phyloP scores from a whole-genome alignment of 2,888 invertebrate genomes.

The Hermaeophaga mercurialis region DNA sequence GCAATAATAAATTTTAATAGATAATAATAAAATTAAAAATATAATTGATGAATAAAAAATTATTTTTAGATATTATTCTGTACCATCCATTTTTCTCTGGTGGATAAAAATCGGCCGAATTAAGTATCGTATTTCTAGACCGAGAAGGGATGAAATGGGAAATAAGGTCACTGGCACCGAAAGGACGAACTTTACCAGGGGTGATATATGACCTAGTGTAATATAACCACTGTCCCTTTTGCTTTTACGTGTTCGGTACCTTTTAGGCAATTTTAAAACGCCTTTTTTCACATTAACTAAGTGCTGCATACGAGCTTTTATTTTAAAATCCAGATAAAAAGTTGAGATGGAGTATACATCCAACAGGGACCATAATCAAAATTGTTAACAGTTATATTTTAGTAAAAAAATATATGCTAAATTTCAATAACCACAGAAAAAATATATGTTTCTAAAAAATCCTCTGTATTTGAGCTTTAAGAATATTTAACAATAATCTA shows the following conservation, averaged over 20 bases:
- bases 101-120: background rate
- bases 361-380: too few species aligned
- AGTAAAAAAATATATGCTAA: too few species aligned
- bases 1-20: too few species aligned
- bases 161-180: constrained; percentile 37
- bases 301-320: constrained; percentile 8
- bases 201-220: constrained; percentile 43
- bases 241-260: constrained; percentile 26
- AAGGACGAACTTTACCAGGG: constrained; percentile 44
- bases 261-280: constrained; percentile 11
- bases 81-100: too few species aligned
- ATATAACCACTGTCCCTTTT: constrained; percentile 33
- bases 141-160: constrained; percentile 9
- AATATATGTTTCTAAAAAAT: too few species aligned
- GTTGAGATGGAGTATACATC: background rate
- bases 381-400: too few species aligned
- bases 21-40: too few species aligned
- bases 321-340: constrained; percentile 7
- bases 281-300: constrained; percentile 17
- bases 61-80: too few species aligned
- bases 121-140: constrained; percentile 4
- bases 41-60: too few species aligned
- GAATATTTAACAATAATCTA: too few species aligned
- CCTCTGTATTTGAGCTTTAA: too few species aligned
- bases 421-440: too few species aligned